Evolutionary conservation across 2,888 invertebrate species (phyloP), one percentile per base, ranked within the genome.

Genomic region (Amphimallon solstitiale): DNA sequence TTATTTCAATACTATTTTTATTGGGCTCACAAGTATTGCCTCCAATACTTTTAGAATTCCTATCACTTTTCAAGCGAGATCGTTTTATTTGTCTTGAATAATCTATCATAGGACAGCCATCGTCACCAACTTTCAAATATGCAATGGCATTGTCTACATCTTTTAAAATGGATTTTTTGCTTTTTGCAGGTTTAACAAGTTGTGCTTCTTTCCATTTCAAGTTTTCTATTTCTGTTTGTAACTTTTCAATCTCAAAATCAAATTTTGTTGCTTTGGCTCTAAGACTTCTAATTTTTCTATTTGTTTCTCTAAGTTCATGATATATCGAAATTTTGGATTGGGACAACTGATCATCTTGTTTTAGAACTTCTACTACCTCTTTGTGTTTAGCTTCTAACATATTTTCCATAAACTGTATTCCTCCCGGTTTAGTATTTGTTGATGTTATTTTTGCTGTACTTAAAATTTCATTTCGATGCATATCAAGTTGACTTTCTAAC

Each of bases 211-310:
- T 38, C 12, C 51, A 17, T 29, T 49, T 40, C 4, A 48, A n/a
- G 10, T 54, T 17, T 15, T 48, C 62, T 21, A 65, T 48, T 19
- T 59, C 52, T 1, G 54, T 37, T 19, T 56, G 52, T 12, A 68
- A 34, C 54, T 63, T 63, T n/a, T 6, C 67, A 37, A 69, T 59
- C 65, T 56, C 56, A 51, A 46, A 70, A 65, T 63, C 65, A 65
- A 51, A 46, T 52, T 60, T 67, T 10, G 66, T 65, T 3, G 72
- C 69, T 46, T 71, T 69, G 7, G 73, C 61, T 38, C 68, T 56
- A 70, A 72, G 72, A 34, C 68, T 68, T 17, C 72, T 62, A 35
- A 70, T 69, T 40, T 75, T 71, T 21, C 67, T 67, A 34, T 74
- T 72, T 1, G 71, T 70, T 9, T 74, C 65, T 21, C 65, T 71